Conservation (phyloP, 2,113 vertebrate species). For the Serilophus lunatus region DNA sequence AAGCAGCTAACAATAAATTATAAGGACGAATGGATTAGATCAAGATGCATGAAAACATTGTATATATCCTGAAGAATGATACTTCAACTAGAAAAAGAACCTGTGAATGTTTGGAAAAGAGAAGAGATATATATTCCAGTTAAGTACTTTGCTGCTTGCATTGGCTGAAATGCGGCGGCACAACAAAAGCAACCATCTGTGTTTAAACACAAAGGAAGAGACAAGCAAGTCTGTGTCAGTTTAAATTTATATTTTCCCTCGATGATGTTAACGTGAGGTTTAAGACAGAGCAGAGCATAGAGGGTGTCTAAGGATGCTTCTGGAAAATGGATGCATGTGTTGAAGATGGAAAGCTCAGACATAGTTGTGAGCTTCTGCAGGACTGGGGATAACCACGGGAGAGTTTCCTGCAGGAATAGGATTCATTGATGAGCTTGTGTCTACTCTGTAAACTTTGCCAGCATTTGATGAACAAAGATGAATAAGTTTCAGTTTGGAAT, state of each 20-base stretch:
- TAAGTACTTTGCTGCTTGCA: conserved; percentile 13
- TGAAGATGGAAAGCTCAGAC: neutral
- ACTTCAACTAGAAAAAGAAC: neutral
- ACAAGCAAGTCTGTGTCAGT: conserved; percentile 38
- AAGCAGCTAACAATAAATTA: conserved; percentile 52
- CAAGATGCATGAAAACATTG: conserved; percentile 32
- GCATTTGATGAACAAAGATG: neutral
- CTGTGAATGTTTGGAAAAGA: neutral
- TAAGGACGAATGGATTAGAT: conserved; percentile 32
- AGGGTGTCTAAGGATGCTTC: neutral
- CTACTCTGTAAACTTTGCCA: neutral
- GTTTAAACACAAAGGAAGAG: conserved; percentile 49
- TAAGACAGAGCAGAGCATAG: neutral
- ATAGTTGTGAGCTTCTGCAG: neutral
- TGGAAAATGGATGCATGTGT: neutral
- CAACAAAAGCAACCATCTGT: conserved; percentile 58
- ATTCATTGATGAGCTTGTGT: neutral
- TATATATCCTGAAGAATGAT: conserved; percentile 17
- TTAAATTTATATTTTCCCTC: conserved; percentile 25
- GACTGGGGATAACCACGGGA: neutral
- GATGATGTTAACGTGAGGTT: neutral
- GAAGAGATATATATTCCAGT: neutral
- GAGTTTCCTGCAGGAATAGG: neutral
- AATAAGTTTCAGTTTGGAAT: neutral
- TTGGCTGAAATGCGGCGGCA: neutral